Evolutionary conservation across 2,888 invertebrate species (phyloP).

Genomic region (Nomada fucata): DNA sequence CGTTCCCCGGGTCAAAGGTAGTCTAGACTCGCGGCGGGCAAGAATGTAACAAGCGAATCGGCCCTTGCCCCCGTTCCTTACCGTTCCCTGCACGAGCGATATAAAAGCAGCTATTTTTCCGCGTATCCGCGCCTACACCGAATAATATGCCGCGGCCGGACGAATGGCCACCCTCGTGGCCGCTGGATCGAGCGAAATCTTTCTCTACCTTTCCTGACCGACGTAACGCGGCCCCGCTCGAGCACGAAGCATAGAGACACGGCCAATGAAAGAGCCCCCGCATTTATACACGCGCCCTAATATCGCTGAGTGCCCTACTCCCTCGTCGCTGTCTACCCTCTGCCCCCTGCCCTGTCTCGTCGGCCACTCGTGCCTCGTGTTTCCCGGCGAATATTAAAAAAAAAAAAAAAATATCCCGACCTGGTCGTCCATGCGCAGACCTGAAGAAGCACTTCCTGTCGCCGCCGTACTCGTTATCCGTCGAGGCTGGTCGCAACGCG

Average conservation of each 20-base stretch:
- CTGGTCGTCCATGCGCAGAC: conserved; percentile 85
- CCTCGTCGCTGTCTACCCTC: conserved; percentile 34
- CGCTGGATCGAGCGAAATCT: conserved; percentile 65
- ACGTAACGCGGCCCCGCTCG: conserved; percentile 7
- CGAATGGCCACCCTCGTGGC: conserved; percentile 61
- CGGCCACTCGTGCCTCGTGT: conserved; percentile 44
- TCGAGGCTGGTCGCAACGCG: conserved; percentile 92
- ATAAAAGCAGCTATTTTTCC: conserved; percentile 66
- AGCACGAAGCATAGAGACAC: conserved; percentile 45
- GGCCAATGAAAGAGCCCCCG: conserved; percentile 73
- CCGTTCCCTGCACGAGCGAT: conserved; percentile 44
- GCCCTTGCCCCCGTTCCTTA: conserved; percentile 13
- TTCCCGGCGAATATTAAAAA: conserved; percentile 63
- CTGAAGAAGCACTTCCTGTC: conserved; percentile 93
- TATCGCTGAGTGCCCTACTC: conserved; percentile 77
- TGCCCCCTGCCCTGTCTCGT: conserved; percentile 25
- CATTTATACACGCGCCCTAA: conserved; percentile 75
- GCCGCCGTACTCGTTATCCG: conserved; percentile 91
- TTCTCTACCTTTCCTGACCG: conserved; percentile 54
- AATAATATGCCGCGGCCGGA: conserved; percentile 64
- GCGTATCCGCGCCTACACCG: conserved; percentile 41
- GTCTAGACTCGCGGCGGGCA: conserved; percentile 56
- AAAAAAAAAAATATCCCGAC: conserved; percentile 30
- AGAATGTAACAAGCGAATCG: conserved; percentile 55
- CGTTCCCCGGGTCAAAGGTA: conserved; percentile 37